Evolutionary conservation across 2,888 invertebrate genomes (phyloP), one percentile per base, ranked within the genome.

Genomic region (Serrognathus titanus): DNA sequence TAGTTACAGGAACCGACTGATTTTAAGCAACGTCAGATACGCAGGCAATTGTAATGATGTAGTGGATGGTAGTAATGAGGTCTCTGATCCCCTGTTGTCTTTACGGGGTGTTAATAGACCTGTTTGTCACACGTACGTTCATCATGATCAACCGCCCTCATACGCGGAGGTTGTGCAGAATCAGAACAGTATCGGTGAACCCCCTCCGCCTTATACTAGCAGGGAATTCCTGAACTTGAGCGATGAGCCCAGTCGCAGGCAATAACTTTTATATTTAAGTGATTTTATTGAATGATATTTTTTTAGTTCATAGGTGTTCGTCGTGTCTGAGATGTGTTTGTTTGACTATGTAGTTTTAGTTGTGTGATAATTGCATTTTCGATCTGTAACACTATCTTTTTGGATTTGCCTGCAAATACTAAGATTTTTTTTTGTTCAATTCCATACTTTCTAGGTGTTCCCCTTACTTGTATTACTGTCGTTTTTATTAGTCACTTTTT

Each of bases 151-250:
- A 57, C 76, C 76, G 5, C 76, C 76, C 8, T 69, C 75, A 1
- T 76, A 76, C 57, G 61, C 72, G 7, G 75, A 75, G 41, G 71
- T 72, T 4, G 63, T 74, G 20, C 51, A 51, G 5, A 38, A 46
- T 45, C 63, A 66, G 36, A 68, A 61, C 45, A 48, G 65, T 48
- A 48, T 58, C 24, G 64, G 58, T 24, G 79, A 78, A 31, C 80
- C 81, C 2, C 81, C 81, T n/a, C 81, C 81, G 31, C 80, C 80
- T 0, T 81, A 80, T 59, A 71, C 73, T 3, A 75, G 75, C 58
- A 61, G 69, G 36, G 74, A 74, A 45, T 59, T 47, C 31, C 48
- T 58, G 35, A 58, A 49, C 24, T 43, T 43, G 43, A 43, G 20
- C 43, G 43, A 43, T 10, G 10, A n/a, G 16, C 16, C 43, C 43